Evolutionary conservation across 1,140 invertebrate genomes (phyloP), one percentile per base, ranked within the genome.

Genomic region (Magallana ariakensis): DNA sequence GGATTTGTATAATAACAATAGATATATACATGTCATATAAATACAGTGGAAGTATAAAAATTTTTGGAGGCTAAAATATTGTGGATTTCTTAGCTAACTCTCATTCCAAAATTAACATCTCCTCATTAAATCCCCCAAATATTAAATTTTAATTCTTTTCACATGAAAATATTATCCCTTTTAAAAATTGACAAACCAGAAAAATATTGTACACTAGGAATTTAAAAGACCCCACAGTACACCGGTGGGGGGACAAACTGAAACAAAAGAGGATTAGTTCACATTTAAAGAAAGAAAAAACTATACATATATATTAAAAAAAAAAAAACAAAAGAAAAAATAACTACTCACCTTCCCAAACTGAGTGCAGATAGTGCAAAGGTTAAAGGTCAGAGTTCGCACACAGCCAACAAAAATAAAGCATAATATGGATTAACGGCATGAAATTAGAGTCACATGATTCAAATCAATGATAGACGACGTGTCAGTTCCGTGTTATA

Each of bases 341-440:
- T 15, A 82, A 54, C 54, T 86, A 91, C 91, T 89, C 83, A 91
- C 91, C 91, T 87, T 91, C 90, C 91, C 91, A 91, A 60, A 87
- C 91, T 91, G 87, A 85, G 84, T 82, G 86, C 83, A 85, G 80
- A 87, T 55, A 89, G 85, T 84, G 85, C 85, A 89, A 89, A 89
- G 85, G 85, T 89, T 87, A 89, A 83, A 89, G 84, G 85, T 91
- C 88, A 89, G 80, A 89, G 87, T 86, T 90, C 85, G 66, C 66
- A 90, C 62, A 90, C 83, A 83, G 84, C 84, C 86, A 87, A 84
- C 82, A 85, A 87, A 87, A 87, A 87, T 85, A 89, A 82, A 57
- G 62, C 80, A 82, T 54, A 55, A 54, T 55, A 82, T 55, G 13
- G 81, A 86, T 80, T 55, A 80, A 82, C 33, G 55, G 53, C 19